These are phyloP conservation scores for Venusia cambrica DNA, from an alignment of 2,888 invertebrate species.

Conservation along the genomic window DNA sequence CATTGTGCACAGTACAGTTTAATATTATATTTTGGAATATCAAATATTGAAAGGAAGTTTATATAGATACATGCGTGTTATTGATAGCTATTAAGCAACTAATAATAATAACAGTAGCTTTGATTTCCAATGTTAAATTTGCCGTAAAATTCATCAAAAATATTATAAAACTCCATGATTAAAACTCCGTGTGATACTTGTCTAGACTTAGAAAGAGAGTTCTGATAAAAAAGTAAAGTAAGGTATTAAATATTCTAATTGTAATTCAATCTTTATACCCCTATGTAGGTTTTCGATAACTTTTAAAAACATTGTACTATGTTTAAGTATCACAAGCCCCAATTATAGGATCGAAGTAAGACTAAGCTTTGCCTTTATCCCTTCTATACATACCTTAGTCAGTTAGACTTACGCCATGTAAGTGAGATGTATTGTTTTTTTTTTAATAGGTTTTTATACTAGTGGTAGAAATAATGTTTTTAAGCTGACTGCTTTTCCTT, in stretches of 20 bases:
- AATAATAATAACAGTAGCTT: too few species aligned
- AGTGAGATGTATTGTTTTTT: conserved; percentile 52
- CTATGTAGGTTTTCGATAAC: conserved; percentile 14
- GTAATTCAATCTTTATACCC: conserved; percentile 12
- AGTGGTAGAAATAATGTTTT: conserved; percentile 12
- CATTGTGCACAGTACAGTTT: conserved; percentile 8
- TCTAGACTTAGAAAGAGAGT: neutral
- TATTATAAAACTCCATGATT: too few species aligned
- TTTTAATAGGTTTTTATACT: conserved; percentile 42
- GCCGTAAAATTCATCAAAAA: too few species aligned
- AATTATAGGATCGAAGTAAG: conserved; percentile 43
- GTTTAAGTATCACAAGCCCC: conserved; percentile 33
- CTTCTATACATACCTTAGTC: conserved; percentile 53
- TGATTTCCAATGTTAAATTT: too few species aligned
- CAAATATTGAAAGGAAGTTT: too few species aligned
- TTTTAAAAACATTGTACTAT: conserved; percentile 5
- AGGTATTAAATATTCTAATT: conserved; percentile 1
- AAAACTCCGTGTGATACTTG: neutral
- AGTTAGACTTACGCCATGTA: conserved; percentile 33
- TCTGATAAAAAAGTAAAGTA: neutral
- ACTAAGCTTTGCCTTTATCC: conserved; percentile 61
- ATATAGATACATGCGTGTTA: too few species aligned
- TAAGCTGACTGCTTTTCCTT: too few species aligned
- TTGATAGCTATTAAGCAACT: too few species aligned
- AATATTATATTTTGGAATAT: too few species aligned